A percentile compares a stretch with the other conserved stretches of the same genome.
Evolutionary conservation across 2,113 vertebrate species (phyloP).

Genomic region (Ovis canadensis): DNA sequence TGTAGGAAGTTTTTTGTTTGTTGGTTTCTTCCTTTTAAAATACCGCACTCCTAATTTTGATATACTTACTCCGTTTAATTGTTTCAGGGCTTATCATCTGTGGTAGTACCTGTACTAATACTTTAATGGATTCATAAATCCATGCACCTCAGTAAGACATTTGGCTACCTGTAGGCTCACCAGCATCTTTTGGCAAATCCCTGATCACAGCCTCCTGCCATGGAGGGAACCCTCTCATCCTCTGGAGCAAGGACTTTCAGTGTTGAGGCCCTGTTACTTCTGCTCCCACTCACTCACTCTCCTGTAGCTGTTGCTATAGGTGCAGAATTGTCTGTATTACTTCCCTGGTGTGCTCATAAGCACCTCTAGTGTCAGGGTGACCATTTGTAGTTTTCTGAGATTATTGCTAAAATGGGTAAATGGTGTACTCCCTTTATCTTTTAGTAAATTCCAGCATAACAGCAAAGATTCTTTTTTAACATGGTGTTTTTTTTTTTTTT

Average conservation of each 20-base stretch:
- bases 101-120: background rate
- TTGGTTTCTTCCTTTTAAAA: constrained; percentile 12
- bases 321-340: background rate
- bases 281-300: background rate
- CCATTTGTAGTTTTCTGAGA: background rate
- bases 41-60: background rate
- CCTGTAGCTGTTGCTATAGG: background rate
- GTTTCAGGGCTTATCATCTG: background rate
- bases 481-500: background rate
- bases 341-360: background rate
- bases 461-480: background rate
- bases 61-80: background rate
- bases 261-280: background rate
- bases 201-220: background rate
- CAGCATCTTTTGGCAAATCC: background rate
- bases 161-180: background rate
- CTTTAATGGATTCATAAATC: background rate
- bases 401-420: background rate
- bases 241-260: background rate
- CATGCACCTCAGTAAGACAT: background rate
- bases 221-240: background rate
- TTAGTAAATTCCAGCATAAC: background rate
- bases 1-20: background rate
- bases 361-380: background rate
- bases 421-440: background rate